These are phyloP conservation scores for Leptonema lineaticorne DNA, from an alignment of 1,140 invertebrate species.

Conservation along the genomic window DNA sequence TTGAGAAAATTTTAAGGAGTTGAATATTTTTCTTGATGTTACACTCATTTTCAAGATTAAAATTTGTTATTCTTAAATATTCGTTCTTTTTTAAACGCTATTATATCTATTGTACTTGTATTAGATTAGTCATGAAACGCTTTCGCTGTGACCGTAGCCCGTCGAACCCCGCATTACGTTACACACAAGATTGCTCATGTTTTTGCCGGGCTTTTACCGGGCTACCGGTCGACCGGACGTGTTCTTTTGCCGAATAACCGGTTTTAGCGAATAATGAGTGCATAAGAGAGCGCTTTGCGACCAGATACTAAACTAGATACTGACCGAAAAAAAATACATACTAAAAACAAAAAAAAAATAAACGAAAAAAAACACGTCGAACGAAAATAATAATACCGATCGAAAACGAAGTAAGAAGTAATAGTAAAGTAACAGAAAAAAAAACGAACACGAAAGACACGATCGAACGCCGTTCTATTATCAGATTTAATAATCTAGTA, in stretches of 20 bases:
- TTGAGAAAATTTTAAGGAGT: too few relatives aligned
- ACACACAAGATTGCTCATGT: not conserved
- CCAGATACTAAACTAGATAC: not conserved
- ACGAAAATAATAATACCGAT: not conserved
- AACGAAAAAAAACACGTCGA: not conserved
- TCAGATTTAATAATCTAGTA: slow-evolving; percentile 10
- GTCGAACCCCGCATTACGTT: not conserved
- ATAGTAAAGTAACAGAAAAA: not conserved
- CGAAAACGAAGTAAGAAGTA: too few relatives aligned
- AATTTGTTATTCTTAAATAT: too few relatives aligned
- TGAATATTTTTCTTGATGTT: too few relatives aligned
- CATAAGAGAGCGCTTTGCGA: slow-evolving; percentile 21
- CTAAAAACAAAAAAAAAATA: not conserved
- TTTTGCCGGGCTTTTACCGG: slow-evolving; percentile 19
- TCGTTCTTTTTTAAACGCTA: too few relatives aligned
- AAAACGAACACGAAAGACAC: not conserved
- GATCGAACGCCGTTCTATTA: slow-evolving; percentile 1
- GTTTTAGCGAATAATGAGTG: slow-evolving; percentile 30
- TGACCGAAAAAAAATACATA: not conserved
- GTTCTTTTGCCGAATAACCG: slow-evolving; percentile 29
- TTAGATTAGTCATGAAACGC: too few relatives aligned
- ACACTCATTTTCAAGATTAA: too few relatives aligned
- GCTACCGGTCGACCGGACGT: slow-evolving; percentile 13
- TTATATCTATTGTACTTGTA: too few relatives aligned
- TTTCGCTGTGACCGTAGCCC: too few relatives aligned